Evolutionary conservation across 1,140 invertebrate species (phyloP).

Genomic region (Lepidurus packardi): DNA sequence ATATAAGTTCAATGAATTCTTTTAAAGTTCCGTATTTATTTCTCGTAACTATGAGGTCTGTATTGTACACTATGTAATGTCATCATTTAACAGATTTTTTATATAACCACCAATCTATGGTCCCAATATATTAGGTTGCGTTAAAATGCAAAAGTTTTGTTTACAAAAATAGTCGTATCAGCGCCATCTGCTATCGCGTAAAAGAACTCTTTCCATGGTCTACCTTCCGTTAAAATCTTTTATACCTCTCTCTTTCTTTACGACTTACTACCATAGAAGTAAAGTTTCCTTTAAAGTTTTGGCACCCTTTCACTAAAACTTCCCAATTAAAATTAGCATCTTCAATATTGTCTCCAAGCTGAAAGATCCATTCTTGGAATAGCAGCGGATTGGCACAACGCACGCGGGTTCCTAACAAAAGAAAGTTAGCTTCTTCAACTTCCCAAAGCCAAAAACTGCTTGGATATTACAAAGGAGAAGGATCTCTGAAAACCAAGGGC

Average conservation of each 20-base stretch:
- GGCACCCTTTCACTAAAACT: not conserved
- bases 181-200: not conserved
- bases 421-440: not conserved
- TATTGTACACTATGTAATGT: not conserved
- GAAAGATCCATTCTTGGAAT: constrained; percentile 31
- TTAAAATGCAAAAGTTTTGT: not conserved
- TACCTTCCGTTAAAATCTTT: not conserved
- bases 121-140: not conserved
- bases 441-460: not conserved
- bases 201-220: too few species aligned
- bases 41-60: too few species aligned
- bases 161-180: not conserved
- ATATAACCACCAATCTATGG: not conserved
- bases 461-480: constrained; percentile 45
- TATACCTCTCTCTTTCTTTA: not conserved
- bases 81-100: not conserved
- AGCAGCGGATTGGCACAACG: constrained; percentile 12
- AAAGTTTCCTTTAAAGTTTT: not conserved
- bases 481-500: constrained; percentile 53
- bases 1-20: too few species aligned
- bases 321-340: not conserved
- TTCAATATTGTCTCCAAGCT: constrained; percentile 28
- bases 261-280: not conserved
- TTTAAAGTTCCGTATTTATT: too few species aligned
- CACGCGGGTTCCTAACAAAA: constrained; percentile 30